These are phyloP conservation scores for Crotalus horridus DNA, from an alignment of 2,113 vertebrate species.

Conservation along the genomic window DNA sequence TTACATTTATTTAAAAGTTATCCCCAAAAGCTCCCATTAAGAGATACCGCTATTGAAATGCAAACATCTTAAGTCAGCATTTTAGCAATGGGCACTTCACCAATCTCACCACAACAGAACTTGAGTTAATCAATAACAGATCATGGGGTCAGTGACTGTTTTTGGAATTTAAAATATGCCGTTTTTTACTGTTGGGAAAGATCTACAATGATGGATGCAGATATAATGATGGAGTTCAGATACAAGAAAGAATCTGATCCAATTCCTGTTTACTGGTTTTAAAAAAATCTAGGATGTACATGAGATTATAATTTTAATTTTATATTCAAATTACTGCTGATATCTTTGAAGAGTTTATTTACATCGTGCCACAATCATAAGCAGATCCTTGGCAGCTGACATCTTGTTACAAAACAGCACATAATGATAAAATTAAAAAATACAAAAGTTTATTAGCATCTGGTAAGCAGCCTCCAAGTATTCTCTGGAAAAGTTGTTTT, in stretches of 20 bases:
- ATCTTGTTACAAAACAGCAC: background rate
- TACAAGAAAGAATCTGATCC: background rate
- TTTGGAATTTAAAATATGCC: slow-evolving; percentile 33
- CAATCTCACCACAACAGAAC: slow-evolving; percentile 59
- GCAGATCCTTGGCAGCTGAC: background rate
- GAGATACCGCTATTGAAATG: slow-evolving; percentile 58
- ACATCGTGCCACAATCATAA: background rate
- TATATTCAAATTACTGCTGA: background rate
- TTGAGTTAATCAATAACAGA: slow-evolving; percentile 68
- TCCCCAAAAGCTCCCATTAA: slow-evolving; percentile 51
- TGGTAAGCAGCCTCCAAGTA: background rate
- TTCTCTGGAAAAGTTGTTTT: background rate
- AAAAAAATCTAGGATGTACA: background rate
- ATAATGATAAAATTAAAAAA: background rate
- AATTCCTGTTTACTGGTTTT: background rate
- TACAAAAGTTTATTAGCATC: background rate
- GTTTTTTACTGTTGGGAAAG: slow-evolving; percentile 28
- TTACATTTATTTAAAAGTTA: slow-evolving; percentile 61
- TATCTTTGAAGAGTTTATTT: background rate
- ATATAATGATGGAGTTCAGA: slow-evolving; percentile 20
- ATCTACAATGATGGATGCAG: slow-evolving; percentile 12
- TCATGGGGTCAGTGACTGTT: slow-evolving; percentile 45
- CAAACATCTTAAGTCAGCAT: slow-evolving; percentile 67
- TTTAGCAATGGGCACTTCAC: slow-evolving; percentile 57
- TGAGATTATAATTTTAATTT: background rate